phyloP scores from a whole-genome alignment of 92 coral and sea anemone species.

The Actinostola sp. region DNA sequence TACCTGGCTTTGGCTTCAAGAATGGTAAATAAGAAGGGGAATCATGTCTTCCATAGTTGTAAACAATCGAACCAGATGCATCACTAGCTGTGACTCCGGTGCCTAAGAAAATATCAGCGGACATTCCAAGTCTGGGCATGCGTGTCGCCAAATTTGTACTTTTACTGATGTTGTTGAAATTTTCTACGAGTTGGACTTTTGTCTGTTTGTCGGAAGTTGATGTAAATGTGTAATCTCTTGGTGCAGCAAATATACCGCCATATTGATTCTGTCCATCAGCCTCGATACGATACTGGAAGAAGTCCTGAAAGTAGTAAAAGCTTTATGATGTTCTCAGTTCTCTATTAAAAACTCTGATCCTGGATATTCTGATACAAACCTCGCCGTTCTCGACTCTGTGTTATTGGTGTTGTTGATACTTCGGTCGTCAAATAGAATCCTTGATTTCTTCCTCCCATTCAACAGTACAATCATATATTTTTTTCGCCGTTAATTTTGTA shows the following conservation, averaged over 20 bases:
- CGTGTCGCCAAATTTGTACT: slow-evolving; percentile 45
- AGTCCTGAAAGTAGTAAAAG: slow-evolving; percentile 20
- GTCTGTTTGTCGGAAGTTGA: slow-evolving; percentile 60
- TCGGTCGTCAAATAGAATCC: no score
- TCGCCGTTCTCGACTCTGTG: no score
- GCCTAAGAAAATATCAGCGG: slow-evolving; percentile 30
- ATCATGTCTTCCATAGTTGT: slow-evolving; percentile 24
- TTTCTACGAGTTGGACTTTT: slow-evolving; percentile 39
- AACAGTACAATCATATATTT: no score
- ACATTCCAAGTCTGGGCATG: slow-evolving; percentile 63
- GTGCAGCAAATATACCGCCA: slow-evolving; percentile 71
- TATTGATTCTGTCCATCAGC: slow-evolving; percentile 53
- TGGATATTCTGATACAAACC: no score
- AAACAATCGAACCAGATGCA: slow-evolving; percentile 57
- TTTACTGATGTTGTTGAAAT: slow-evolving; percentile 42
- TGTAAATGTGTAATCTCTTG: slow-evolving; percentile 48
- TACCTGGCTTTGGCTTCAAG: slow-evolving; percentile 40
- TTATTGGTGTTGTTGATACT: no score
- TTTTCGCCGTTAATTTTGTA: no score
- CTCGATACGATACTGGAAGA: slow-evolving; percentile 66
- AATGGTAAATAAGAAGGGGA: slow-evolving; percentile 35
- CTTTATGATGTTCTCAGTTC: background rate
- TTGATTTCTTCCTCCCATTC: no score
- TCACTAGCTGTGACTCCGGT: slow-evolving; percentile 33
- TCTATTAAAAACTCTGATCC: no score